Conservation (phyloP, 2,888 invertebrate genomes). For the Aelia acuminata region DNA sequence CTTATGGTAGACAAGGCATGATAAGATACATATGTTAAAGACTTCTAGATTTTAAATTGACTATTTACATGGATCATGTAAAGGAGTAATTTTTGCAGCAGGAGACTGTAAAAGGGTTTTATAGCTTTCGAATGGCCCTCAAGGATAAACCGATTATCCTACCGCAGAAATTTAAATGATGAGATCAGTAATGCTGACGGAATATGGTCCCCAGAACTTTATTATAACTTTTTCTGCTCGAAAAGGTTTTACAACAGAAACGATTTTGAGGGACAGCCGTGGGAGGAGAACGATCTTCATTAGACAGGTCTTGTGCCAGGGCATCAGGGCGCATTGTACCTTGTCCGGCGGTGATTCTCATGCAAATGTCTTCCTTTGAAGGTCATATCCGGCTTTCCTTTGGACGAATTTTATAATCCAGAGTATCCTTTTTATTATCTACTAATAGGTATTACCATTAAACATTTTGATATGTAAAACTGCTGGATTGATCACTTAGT, state of each 20-base stretch:
- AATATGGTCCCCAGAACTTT: background rate
- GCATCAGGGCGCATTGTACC: background rate
- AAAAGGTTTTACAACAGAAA: background rate
- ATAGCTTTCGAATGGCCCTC: background rate
- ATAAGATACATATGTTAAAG: background rate
- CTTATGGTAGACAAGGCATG: background rate
- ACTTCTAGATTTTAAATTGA: background rate
- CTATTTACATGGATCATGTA: background rate
- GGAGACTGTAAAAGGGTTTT: background rate
- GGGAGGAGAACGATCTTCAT: background rate
- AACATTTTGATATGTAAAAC: too few relatives aligned
- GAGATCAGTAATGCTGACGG: background rate
- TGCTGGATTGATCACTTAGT: too few relatives aligned
- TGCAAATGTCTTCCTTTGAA: background rate
- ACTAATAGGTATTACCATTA: background rate
- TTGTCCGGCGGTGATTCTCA: background rate
- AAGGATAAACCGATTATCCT: background rate
- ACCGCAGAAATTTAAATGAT: background rate
- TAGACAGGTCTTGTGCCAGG: background rate
- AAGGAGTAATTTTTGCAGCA: background rate
- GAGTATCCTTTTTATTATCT: background rate
- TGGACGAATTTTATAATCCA: background rate
- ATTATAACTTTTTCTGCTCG: background rate
- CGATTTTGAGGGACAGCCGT: conserved; percentile 1
- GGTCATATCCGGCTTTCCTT: background rate